phyloP scores from a whole-genome alignment of 2,888 invertebrate genomes.

The Liodrosophila aerea region DNA sequence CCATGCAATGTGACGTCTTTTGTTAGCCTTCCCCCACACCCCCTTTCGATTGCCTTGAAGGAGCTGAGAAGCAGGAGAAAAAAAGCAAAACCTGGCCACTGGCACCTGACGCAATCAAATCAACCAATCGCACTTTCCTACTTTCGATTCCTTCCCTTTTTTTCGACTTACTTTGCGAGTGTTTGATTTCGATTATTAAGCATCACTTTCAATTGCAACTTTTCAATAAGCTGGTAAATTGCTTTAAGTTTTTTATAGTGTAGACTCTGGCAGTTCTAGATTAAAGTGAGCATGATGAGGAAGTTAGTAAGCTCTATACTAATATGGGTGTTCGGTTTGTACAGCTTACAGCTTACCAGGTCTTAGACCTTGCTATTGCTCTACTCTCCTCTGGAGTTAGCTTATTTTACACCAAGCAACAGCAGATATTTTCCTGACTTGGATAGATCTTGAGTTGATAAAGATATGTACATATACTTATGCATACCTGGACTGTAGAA shows the following conservation, averaged over 20 bases:
- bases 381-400: too few species aligned
- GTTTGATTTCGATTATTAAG: conserved; percentile 69
- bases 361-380: too few species aligned
- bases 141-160: conserved; percentile 5
- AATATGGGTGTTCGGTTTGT: too few species aligned
- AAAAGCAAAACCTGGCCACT: conserved; percentile 9
- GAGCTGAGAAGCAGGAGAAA: conserved; percentile 1
- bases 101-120: conserved; percentile 58
- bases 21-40: conserved; percentile 7
- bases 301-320: too few species aligned
- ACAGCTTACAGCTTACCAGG: too few species aligned
- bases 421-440: too few species aligned
- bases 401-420: too few species aligned
- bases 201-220: conserved; percentile 42
- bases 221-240: conserved; percentile 16
- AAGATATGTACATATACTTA: too few species aligned
- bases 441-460: too few species aligned
- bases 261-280: too few species aligned
- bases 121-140: conserved; percentile 23
- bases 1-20: conserved; percentile 35
- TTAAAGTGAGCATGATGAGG: too few species aligned
- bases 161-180: conserved; percentile 51
- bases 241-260: conserved; percentile 23
- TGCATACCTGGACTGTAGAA: too few species aligned
- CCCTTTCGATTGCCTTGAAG: conserved; percentile 24